Conservation (phyloP, 2,888 invertebrate genomes). For the Eretmocerus hayati region DNA sequence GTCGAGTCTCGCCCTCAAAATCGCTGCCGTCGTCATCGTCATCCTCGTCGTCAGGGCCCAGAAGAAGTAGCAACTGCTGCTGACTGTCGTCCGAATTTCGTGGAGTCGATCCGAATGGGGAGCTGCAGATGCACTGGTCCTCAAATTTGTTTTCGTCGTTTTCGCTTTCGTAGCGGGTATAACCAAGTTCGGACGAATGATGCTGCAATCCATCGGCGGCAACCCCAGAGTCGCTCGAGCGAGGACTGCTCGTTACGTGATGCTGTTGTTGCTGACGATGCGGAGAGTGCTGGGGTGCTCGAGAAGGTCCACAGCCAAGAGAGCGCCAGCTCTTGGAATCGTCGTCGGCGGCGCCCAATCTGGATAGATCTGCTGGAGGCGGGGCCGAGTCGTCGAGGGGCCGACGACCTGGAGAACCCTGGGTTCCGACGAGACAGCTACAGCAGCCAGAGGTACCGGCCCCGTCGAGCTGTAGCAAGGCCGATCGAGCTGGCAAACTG, state of each 20-base stretch:
- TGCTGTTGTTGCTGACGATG: not conserved
- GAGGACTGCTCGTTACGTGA: slow-evolving; percentile 30
- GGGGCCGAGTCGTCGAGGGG: slow-evolving; percentile 21
- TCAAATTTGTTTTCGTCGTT: slow-evolving; percentile 53
- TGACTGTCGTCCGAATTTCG: slow-evolving; percentile 57
- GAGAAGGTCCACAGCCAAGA: slow-evolving; percentile 5
- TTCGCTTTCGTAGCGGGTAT: slow-evolving; percentile 39
- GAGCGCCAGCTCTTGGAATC: slow-evolving; percentile 27
- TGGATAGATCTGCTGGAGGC: slow-evolving; percentile 7
- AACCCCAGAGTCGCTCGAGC: slow-evolving; percentile 74
- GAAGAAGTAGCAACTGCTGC: not conserved
- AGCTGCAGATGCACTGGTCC: slow-evolving; percentile 65
- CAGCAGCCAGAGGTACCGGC: slow-evolving; percentile 15
- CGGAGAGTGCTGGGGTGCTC: too few relatives aligned
- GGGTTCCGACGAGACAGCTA: too few relatives aligned
- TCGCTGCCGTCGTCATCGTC: not conserved
- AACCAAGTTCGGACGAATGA: slow-evolving; percentile 36
- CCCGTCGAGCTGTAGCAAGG: too few relatives aligned
- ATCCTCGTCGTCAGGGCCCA: not conserved
- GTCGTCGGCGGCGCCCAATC: slow-evolving; percentile 13
- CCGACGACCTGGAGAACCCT: too few relatives aligned
- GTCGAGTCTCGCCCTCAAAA: slow-evolving; percentile 9
- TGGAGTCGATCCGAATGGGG: slow-evolving; percentile 67
- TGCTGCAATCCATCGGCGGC: slow-evolving; percentile 71
- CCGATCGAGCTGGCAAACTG: slow-evolving; percentile 15